phyloP scores from a whole-genome alignment of 2,888 invertebrate genomes.

The Cantharis rufa region DNA sequence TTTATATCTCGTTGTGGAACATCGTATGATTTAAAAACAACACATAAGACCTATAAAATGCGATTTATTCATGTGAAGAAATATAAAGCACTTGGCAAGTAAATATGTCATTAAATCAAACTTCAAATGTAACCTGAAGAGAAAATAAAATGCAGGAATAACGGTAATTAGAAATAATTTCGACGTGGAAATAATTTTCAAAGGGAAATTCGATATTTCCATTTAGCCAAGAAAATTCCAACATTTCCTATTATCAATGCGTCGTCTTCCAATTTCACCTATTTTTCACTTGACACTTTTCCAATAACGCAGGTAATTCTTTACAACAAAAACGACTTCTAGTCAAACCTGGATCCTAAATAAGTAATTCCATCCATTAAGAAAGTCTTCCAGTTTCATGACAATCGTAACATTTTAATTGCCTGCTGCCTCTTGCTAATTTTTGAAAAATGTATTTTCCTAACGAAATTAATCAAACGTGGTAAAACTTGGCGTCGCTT shows the following conservation, averaged over 20 bases:
- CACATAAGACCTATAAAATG: conserved; percentile 8
- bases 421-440: neutral
- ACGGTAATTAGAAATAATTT: neutral
- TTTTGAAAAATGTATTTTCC: neutral
- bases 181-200: neutral
- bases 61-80: conserved; percentile 10
- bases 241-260: neutral
- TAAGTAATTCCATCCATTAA: neutral
- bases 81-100: conserved; percentile 17
- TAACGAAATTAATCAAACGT: neutral
- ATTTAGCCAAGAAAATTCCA: neutral
- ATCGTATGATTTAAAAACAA: conserved; percentile 11
- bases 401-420: neutral
- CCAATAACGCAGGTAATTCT: neutral
- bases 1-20: conserved; percentile 5
- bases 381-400: neutral
- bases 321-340: neutral
- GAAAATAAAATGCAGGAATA: neutral
- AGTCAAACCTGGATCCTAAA: neutral
- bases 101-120: conserved; percentile 9
- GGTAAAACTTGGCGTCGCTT: neutral
- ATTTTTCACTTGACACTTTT: neutral
- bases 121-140: conserved; percentile 3
- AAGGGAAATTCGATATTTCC: neutral
- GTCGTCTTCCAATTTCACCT: neutral